phyloP scores from a whole-genome alignment of 2,888 invertebrate genomes.

The Schizotus pectinicornis region DNA sequence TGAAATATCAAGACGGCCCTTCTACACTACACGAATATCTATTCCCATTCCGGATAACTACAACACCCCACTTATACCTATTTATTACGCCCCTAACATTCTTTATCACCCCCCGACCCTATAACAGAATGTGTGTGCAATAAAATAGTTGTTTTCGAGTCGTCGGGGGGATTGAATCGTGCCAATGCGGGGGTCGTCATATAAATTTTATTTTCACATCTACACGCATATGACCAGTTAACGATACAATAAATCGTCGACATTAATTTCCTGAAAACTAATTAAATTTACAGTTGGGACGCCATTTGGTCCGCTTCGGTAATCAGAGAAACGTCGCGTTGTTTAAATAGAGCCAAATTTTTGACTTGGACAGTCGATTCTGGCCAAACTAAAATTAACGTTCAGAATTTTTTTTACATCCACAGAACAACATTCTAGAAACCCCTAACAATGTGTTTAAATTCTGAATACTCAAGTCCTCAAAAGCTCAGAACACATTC shows the following conservation, averaged over 20 bases:
- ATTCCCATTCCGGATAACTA: conserved; percentile 25
- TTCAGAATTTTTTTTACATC: no score
- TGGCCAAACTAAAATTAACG: no score
- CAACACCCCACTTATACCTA: conserved; percentile 28
- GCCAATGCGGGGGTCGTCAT: conserved; percentile 22
- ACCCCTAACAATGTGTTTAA: no score
- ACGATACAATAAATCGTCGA: conserved; percentile 20
- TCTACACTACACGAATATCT: conserved; percentile 28
- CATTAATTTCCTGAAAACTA: conserved; percentile 20
- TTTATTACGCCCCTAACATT: conserved; percentile 27
- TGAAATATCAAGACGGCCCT: conserved; percentile 40
- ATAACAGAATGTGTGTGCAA: conserved; percentile 21
- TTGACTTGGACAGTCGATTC: no score
- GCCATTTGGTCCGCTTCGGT: no score
- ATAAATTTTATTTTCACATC: conserved; percentile 23
- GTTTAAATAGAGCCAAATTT: no score
- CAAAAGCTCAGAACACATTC: no score
- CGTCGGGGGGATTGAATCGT: conserved; percentile 24
- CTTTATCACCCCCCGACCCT: conserved; percentile 21
- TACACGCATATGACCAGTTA: conserved; percentile 13
- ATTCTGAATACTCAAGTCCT: no score
- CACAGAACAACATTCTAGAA: no score
- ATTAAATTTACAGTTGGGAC: no score
- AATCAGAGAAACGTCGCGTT: no score
- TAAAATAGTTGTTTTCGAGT: conserved; percentile 29